These are phyloP conservation scores for Xyrichtys novacula DNA, from an alignment of 2,797 vertebrate species.

Conservation along the genomic window DNA sequence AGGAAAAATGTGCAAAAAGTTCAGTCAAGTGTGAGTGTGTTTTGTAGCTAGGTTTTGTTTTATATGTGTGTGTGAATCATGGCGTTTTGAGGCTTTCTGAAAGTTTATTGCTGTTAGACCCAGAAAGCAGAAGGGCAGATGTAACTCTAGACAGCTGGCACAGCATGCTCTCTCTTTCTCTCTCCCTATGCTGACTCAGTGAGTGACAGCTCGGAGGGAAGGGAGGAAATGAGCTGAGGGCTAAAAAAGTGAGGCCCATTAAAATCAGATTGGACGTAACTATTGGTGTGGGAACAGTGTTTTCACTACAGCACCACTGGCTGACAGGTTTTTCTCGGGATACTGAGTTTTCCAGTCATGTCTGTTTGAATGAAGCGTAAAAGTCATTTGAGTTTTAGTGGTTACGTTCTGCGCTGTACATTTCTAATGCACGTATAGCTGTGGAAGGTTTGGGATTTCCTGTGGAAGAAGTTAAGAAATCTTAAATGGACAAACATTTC, in stretches of 20 bases:
- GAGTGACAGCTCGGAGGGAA: constrained; percentile 81
- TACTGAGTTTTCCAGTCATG: constrained; percentile 24
- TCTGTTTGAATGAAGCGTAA: constrained; percentile 15
- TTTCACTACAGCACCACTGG: constrained; percentile 63
- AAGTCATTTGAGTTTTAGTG: constrained; percentile 9
- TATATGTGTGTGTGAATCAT: constrained; percentile 48
- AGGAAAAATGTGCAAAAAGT: constrained; percentile 38
- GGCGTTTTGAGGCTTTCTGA: constrained; percentile 64
- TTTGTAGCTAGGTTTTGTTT: constrained; percentile 46
- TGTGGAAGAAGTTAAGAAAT: not conserved
- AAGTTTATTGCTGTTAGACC: constrained; percentile 77
- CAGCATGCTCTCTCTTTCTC: constrained; percentile 71
- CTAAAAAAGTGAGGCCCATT: constrained; percentile 78
- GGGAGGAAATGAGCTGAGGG: constrained; percentile 80
- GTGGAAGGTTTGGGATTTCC: not conserved
- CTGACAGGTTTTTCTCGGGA: constrained; percentile 49
- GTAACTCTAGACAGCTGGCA: constrained; percentile 82
- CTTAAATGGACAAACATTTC: constrained; percentile 24
- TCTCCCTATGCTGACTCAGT: constrained; percentile 69
- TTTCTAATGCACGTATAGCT: constrained; percentile 16
- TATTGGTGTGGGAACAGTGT: constrained; percentile 76
- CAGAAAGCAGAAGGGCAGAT: constrained; percentile 72
- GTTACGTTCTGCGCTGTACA: not conserved
- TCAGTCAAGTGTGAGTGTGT: constrained; percentile 33
- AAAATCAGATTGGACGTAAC: constrained; percentile 79